Percentiles rank a stretch among this genome's conserved stretches.
phyloP scores from a whole-genome alignment of 2,797 vertebrate species.

The Rhabdomys pumilio region DNA sequence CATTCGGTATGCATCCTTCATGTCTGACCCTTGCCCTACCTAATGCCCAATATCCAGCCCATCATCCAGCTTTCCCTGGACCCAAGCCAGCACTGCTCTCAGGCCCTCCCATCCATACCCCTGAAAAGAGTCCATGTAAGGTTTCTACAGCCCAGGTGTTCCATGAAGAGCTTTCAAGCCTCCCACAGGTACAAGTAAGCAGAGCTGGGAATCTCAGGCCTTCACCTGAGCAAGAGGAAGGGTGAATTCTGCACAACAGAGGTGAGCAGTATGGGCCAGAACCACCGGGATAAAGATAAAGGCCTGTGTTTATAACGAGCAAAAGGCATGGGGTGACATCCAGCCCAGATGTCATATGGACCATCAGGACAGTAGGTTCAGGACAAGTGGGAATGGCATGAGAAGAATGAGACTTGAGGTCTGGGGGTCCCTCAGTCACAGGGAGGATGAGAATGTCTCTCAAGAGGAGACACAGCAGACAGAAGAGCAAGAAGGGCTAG shows the following conservation, averaged over 20 bases:
- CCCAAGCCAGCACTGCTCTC: background rate
- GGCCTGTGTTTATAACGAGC: background rate
- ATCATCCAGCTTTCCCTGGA: background rate
- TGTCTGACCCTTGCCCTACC: background rate
- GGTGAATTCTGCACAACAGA: background rate
- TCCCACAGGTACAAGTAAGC: background rate
- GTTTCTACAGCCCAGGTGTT: background rate
- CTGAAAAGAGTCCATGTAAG: background rate
- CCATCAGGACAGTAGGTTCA: background rate
- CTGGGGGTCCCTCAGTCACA: background rate
- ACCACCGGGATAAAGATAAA: rapidly evolving
- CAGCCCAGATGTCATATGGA: rapidly evolving
- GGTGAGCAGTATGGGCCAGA: rapidly evolving
- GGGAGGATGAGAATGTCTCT: background rate
- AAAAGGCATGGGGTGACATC: background rate
- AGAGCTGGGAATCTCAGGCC: background rate
- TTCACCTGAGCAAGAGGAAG: background rate
- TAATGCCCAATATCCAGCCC: rapidly evolving
- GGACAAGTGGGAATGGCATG: background rate
- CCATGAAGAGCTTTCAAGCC: background rate
- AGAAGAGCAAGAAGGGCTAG: background rate
- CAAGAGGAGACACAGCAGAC: background rate
- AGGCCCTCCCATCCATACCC: background rate
- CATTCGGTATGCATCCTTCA: background rate
- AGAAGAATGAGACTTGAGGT: background rate